A percentile compares a stretch with the other conserved stretches of the same genome.
Conservation (phyloP, 2,797 vertebrate species). For the Gymnothorax reevesii region DNA sequence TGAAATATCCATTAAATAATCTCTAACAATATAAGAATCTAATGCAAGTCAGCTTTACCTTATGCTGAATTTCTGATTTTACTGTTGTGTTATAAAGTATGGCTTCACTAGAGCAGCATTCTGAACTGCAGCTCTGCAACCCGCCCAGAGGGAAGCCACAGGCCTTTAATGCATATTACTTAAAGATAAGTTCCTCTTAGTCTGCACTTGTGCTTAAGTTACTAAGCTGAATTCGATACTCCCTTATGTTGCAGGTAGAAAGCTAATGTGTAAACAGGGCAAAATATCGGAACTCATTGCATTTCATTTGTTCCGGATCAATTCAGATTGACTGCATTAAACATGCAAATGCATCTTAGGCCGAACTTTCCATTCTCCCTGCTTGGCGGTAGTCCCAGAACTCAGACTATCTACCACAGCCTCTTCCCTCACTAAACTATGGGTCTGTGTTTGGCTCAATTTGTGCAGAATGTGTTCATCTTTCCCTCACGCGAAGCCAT, state of each 20-base stretch:
- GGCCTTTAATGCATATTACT: slow-evolving; percentile 89
- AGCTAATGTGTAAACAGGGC: slow-evolving; percentile 83
- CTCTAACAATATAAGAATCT: background rate
- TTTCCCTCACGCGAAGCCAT: background rate
- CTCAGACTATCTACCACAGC: background rate
- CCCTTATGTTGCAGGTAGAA: slow-evolving; percentile 85
- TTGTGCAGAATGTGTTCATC: background rate
- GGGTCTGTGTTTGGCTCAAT: background rate
- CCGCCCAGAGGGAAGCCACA: slow-evolving; percentile 60
- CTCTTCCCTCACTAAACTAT: slow-evolving; percentile 1
- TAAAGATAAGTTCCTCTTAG: slow-evolving; percentile 96
- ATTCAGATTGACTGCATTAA: slow-evolving; percentile 94
- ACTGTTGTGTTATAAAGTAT: background rate
- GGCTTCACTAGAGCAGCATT: slow-evolving; percentile 30
- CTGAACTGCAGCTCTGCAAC: slow-evolving; percentile 38
- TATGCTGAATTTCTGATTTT: background rate
- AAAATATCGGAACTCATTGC: slow-evolving; percentile 89
- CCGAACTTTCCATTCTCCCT: slow-evolving; percentile 67
- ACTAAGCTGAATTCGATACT: slow-evolving; percentile 96
- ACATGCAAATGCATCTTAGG: slow-evolving; percentile 87
- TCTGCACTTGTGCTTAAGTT: slow-evolving; percentile 82
- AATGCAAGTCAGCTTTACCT: background rate
- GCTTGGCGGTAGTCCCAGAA: slow-evolving; percentile 61
- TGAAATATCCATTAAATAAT: background rate
- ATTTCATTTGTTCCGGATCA: slow-evolving; percentile 88